These are phyloP conservation scores for Capitella teleta DNA, from an alignment of 1,140 invertebrate genomes.

Conservation along the genomic window DNA sequence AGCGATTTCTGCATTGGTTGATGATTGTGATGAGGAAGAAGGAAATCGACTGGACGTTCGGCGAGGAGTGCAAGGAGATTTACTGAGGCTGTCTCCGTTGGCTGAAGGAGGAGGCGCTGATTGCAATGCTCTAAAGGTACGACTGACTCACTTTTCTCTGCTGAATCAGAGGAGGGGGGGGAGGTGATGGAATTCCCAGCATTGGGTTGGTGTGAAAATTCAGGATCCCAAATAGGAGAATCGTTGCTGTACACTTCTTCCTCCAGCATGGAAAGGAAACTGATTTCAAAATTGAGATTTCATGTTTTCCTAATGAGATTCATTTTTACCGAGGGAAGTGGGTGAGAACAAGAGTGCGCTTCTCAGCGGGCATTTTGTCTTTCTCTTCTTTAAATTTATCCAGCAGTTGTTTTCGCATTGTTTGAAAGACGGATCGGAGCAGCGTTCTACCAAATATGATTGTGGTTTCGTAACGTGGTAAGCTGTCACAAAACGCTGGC, in stretches of 20 bases:
- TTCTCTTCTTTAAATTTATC: conserved; percentile 79
- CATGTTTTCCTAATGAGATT: too few relatives aligned
- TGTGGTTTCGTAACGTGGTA: conserved; percentile 79
- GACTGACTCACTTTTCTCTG: too few relatives aligned
- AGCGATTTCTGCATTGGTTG: too few relatives aligned
- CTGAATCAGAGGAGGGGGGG: too few relatives aligned
- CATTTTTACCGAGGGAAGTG: conserved; percentile 60
- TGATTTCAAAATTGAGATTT: conserved; percentile 44
- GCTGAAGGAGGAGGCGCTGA: background rate
- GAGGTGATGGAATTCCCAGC: too few relatives aligned
- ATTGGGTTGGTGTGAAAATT: too few relatives aligned
- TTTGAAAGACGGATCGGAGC: conserved; percentile 74
- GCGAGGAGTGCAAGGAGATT: too few relatives aligned
- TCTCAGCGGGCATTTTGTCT: conserved; percentile 77
- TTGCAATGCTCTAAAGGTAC: conserved; percentile 48
- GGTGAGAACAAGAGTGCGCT: conserved; percentile 54
- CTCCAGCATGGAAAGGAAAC: conserved; percentile 75
- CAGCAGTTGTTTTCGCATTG: conserved; percentile 76
- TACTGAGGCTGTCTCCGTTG: too few relatives aligned
- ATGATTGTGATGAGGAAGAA: too few relatives aligned
- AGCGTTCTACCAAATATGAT: conserved; percentile 78
- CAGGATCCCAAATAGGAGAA: conserved; percentile 87
- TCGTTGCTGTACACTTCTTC: conserved; percentile 71
- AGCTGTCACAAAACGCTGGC: conserved; percentile 84
- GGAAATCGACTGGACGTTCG: too few relatives aligned